These are phyloP conservation scores for Orbicella faveolata DNA, from an alignment of 64 coral and sea anemone species.

Conservation along the genomic window DNA sequence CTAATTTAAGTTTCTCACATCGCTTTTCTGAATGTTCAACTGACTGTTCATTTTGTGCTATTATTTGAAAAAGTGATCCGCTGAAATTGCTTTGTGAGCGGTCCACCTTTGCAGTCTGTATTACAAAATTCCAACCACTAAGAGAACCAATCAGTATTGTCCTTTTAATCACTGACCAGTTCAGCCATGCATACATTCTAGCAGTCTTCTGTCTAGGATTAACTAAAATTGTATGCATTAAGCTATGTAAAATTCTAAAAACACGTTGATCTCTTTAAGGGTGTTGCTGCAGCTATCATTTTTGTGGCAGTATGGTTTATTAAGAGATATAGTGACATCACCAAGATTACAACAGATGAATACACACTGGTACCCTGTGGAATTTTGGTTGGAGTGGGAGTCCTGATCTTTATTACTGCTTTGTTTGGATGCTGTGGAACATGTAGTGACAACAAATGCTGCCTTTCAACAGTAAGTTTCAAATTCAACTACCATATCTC, in stretches of 20 bases:
- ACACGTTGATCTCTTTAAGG: slow-evolving; percentile 33
- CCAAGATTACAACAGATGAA: slow-evolving; percentile 68
- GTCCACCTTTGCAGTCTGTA: too few species aligned
- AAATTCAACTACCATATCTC: not conserved
- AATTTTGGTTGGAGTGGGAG: slow-evolving; percentile 70
- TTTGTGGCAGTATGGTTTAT: slow-evolving; percentile 81
- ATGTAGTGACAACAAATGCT: slow-evolving; percentile 77
- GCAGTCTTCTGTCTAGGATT: too few species aligned
- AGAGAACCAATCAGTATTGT: too few species aligned
- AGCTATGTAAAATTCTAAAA: not conserved
- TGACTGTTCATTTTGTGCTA: too few species aligned
- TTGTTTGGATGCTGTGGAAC: slow-evolving; percentile 76
- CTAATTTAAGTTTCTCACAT: too few species aligned
- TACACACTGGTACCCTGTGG: slow-evolving; percentile 85
- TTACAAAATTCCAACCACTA: too few species aligned
- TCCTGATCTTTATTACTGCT: slow-evolving; percentile 72
- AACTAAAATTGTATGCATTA: not conserved
- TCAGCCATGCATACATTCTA: too few species aligned
- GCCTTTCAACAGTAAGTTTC: slow-evolving; percentile 58
- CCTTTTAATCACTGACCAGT: too few species aligned
- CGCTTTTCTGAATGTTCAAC: too few species aligned
- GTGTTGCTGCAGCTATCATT: slow-evolving; percentile 64
- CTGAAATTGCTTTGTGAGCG: too few species aligned
- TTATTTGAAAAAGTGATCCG: too few species aligned
- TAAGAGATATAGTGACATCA: slow-evolving; percentile 60